Percentiles rank a stretch among this genome's conserved stretches.
phyloP scores from a whole-genome alignment of 1,140 invertebrate species.

The Euschistus heros region DNA sequence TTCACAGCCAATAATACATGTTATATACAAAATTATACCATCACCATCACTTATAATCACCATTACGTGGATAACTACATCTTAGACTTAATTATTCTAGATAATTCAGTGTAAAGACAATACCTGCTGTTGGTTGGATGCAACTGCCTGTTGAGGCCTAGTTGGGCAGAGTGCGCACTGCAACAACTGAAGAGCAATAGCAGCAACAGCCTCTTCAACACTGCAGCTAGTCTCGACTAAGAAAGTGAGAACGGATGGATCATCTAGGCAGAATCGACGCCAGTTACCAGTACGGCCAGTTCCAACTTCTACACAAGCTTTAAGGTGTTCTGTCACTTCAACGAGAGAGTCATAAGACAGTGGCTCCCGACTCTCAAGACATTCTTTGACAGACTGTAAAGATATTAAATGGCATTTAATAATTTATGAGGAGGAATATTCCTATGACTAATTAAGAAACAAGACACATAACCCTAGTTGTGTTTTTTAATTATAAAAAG shows the following conservation, averaged over 20 bases:
- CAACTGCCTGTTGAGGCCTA: constrained; percentile 26
- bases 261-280: constrained; percentile 79
- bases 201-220: constrained; percentile 86
- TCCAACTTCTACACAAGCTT: constrained; percentile 87
- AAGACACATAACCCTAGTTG: too few relatives aligned
- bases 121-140: not conserved
- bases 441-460: too few relatives aligned
- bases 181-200: constrained; percentile 78
- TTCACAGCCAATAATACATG: too few relatives aligned
- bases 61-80: too few relatives aligned
- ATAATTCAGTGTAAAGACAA: not conserved
- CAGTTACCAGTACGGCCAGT: constrained; percentile 85
- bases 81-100: too few relatives aligned
- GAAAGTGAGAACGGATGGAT: constrained; percentile 66
- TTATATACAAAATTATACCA: too few relatives aligned
- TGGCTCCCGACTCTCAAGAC: not conserved
- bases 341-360: constrained; percentile 77
- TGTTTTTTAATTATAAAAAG: too few relatives aligned
- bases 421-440: too few relatives aligned
- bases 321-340: constrained; percentile 87
- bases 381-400: constrained; percentile 36
- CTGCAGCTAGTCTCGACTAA: constrained; percentile 67
- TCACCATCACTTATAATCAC: too few relatives aligned
- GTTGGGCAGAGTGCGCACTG: constrained; percentile 69
- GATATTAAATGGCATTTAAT: constrained; percentile 28